Conservation (phyloP, 2,113 vertebrate species). For the Mirza zaza region DNA sequence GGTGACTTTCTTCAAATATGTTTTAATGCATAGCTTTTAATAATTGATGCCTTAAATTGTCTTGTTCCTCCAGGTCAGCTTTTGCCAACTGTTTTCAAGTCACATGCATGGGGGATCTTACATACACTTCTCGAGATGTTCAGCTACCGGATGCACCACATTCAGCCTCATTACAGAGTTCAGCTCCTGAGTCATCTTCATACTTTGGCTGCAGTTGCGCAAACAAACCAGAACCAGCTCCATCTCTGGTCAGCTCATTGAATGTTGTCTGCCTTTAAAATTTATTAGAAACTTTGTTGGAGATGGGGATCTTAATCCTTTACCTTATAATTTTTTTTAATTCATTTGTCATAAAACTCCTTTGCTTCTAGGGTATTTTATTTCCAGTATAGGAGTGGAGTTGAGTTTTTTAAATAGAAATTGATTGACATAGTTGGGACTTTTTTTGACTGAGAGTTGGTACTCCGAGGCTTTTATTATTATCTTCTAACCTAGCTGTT, state of each 20-base stretch:
- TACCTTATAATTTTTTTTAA: neutral
- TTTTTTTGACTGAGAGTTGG: neutral
- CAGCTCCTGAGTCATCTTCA: slow-evolving; percentile 98
- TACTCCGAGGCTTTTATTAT: neutral
- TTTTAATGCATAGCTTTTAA: neutral
- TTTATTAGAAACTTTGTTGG: neutral
- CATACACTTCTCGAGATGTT: slow-evolving; percentile 99
- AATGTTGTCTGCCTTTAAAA: neutral
- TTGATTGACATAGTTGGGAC: neutral
- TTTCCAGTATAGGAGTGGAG: neutral
- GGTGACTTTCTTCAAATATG: neutral
- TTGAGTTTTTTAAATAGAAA: neutral
- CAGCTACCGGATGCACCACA: slow-evolving; percentile 99
- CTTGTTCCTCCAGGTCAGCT: slow-evolving; percentile 90
- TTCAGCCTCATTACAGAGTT: slow-evolving; percentile 97
- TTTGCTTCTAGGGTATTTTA: neutral
- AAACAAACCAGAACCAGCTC: slow-evolving; percentile 99
- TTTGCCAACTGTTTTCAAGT: slow-evolving; percentile 97
- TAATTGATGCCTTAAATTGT: neutral
- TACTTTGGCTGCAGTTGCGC: slow-evolving; percentile 95
- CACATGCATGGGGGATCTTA: slow-evolving; percentile 97
- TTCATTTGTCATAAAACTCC: neutral
- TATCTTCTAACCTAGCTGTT: neutral
- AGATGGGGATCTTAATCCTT: neutral
- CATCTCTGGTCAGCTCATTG: slow-evolving; percentile 92